Evolutionary conservation across 2,888 invertebrate species (phyloP).

Genomic region (Cataglyphis altisquamis): DNA sequence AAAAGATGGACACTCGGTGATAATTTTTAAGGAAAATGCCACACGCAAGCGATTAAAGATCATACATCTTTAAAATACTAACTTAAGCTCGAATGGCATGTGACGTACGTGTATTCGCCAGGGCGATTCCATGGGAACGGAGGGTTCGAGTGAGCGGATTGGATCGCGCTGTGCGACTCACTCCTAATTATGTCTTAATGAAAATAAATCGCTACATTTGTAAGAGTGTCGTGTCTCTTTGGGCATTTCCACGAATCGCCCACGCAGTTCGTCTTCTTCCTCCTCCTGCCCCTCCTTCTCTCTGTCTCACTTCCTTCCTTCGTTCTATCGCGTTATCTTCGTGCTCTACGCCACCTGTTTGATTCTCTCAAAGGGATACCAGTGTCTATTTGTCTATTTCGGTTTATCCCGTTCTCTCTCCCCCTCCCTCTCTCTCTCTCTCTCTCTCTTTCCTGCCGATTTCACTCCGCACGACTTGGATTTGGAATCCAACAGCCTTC

Average conservation of each 20-base stretch:
- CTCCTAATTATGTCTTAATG: constrained; percentile 81
- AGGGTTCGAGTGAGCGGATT: constrained; percentile 15
- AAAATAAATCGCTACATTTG: constrained; percentile 83
- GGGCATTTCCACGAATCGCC: constrained; percentile 59
- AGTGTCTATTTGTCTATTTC: constrained; percentile 79
- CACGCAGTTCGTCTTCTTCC: constrained; percentile 23
- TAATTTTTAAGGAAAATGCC: not conserved
- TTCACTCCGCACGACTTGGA: constrained; percentile 39
- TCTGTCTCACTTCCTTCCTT: constrained; percentile 14
- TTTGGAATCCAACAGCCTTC: constrained; percentile 58
- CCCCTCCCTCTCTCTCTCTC: not conserved
- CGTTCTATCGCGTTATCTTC: constrained; percentile 48
- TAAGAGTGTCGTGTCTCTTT: constrained; percentile 68
- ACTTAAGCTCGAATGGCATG: not conserved
- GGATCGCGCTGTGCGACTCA: constrained; percentile 56
- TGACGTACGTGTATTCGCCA: not conserved
- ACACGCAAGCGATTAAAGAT: not conserved
- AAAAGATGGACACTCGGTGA: not conserved
- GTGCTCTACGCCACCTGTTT: constrained; percentile 78
- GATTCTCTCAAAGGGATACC: constrained; percentile 74
- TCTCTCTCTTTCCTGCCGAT: not conserved
- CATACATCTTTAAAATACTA: constrained; percentile 21
- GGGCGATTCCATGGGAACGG: not conserved
- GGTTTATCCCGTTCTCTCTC: constrained; percentile 56
- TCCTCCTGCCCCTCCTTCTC: constrained; percentile 3